Evolutionary conservation across 2,888 invertebrate genomes (phyloP).

Genomic region (Orthosia gracilis): DNA sequence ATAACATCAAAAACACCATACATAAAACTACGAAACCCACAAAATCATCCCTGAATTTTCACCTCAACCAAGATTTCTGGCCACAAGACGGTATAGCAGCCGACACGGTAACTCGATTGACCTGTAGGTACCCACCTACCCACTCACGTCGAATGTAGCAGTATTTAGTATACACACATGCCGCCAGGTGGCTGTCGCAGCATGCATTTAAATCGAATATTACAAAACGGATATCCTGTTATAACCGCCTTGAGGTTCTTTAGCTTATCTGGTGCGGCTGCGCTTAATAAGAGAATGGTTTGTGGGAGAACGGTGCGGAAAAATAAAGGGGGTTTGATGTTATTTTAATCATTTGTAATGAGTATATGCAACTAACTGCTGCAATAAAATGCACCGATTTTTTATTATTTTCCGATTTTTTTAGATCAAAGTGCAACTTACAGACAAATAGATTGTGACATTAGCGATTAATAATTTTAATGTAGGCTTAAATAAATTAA

Average conservation of each 20-base stretch:
- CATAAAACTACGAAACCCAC: too few species aligned
- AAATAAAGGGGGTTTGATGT: neutral
- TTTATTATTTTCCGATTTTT: too few species aligned
- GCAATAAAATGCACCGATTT: neutral
- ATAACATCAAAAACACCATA: neutral
- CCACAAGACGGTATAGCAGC: slow-evolving; percentile 24
- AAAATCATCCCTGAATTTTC: slow-evolving; percentile 1
- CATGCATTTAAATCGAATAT: slow-evolving; percentile 86
- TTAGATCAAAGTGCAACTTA: too few species aligned
- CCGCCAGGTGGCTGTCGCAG: slow-evolving; percentile 70
- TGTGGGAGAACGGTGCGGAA: neutral
- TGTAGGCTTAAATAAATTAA: too few species aligned
- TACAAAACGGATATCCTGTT: slow-evolving; percentile 75
- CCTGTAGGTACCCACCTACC: slow-evolving; percentile 21
- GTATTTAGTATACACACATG: slow-evolving; percentile 63
- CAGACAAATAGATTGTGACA: too few species aligned
- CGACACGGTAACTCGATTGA: slow-evolving; percentile 54
- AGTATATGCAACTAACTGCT: too few species aligned
- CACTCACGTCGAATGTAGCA: slow-evolving; percentile 25
- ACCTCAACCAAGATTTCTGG: slow-evolving; percentile 17
- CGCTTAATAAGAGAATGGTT: slow-evolving; percentile 38
- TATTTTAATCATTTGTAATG: too few species aligned
- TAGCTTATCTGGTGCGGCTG: slow-evolving; percentile 34
- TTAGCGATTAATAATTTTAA: too few species aligned
- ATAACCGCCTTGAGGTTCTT: slow-evolving; percentile 67